Evolutionary conservation across 2,113 vertebrate species (phyloP), one percentile per base, ranked within the genome.

Genomic region (Myxocyprinus asiaticus): DNA sequence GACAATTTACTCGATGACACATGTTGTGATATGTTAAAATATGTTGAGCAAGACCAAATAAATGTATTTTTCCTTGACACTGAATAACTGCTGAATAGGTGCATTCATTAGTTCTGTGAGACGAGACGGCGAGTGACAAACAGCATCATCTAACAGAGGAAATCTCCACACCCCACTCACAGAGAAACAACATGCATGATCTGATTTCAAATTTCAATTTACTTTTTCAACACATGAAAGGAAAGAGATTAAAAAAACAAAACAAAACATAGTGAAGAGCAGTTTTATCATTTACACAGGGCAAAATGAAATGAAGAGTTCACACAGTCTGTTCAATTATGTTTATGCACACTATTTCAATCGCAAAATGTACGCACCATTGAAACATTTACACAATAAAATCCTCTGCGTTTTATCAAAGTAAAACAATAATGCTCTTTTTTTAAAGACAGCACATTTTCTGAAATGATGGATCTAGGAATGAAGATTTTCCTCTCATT

Each of bases 311-410:
- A 80, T 76, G 81, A 83, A 72, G 53, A 79, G 71, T 33, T 76
- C 53, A 77, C 72, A 71, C 67, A 81, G 62, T 77, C 78, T 50
- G 67, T 74, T 62, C 14, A 81, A 67, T 74, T 42, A 72, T 77
- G 65, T 78, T 77, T 75, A 81, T 75, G 59, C 71, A 79, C 81
- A 79, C 71, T 79, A 81, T 78, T 81, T 81, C 65, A 81, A 55
- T 48, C 74, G 78, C 76, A 81, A 62, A 81, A 76, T 58, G 75
- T 50, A 78, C 71, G 76, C 67, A 84, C 79, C 79, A 84, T 53
- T 53, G 59, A 81, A 81, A 84, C 76, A 84, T 73, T 69, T 76
- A 75, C 72, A 84, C 82, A 78, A 70, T 84, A 71, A 84, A 74
- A 81, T 72, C 79, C 70, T 72, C 61, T 78, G 33, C n/a, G 62